Evolutionary conservation across 2,888 invertebrate species (phyloP).

Genomic region (Ormyrus pomaceus): DNA sequence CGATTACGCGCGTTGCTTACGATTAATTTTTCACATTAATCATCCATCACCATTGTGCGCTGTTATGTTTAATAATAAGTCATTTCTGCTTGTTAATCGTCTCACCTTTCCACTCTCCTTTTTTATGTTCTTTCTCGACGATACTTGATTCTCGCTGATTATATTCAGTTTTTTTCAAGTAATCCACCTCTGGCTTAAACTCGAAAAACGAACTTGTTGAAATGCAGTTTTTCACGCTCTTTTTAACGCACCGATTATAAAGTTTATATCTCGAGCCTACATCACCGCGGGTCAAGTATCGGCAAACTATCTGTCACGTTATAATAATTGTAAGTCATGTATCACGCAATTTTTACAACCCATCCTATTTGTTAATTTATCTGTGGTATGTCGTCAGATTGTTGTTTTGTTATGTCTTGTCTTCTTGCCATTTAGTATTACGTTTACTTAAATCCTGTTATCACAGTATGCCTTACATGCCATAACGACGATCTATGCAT

Average conservation of each 20-base stretch:
- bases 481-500: slow-evolving; percentile 57
- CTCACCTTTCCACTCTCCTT: slow-evolving; percentile 44
- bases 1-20: slow-evolving; percentile 51
- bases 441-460: slow-evolving; percentile 57
- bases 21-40: slow-evolving; percentile 29
- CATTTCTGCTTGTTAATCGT: slow-evolving; percentile 57
- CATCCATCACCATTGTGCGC: slow-evolving; percentile 48
- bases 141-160: slow-evolving; percentile 53
- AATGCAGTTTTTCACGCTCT: background rate
- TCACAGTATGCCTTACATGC: slow-evolving; percentile 63
- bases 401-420: slow-evolving; percentile 75
- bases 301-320: slow-evolving; percentile 42
- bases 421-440: slow-evolving; percentile 71
- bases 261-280: background rate
- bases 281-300: slow-evolving; percentile 51
- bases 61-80: slow-evolving; percentile 57
- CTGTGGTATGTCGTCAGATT: slow-evolving; percentile 75
- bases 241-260: background rate
- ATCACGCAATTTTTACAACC: slow-evolving; percentile 54
- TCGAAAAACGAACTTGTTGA: background rate
- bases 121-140: slow-evolving; percentile 44
- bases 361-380: slow-evolving; percentile 62
- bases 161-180: background rate
- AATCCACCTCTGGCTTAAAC: background rate
- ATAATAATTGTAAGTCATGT: slow-evolving; percentile 53